Conservation (phyloP, 2,888 invertebrate species). For the Parnassius smintheus region DNA sequence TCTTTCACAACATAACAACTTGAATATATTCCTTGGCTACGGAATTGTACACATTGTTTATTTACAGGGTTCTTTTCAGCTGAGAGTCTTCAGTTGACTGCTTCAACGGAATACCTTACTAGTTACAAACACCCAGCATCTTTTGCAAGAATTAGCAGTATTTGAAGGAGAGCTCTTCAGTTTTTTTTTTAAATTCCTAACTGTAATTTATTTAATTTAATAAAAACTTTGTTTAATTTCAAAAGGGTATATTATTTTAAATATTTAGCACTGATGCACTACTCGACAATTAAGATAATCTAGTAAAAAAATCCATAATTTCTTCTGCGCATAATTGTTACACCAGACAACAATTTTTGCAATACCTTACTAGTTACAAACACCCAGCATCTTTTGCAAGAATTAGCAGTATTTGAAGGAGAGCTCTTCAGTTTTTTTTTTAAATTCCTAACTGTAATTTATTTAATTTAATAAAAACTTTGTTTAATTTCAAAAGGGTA, state of each 20-base stretch:
- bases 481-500: too few species aligned
- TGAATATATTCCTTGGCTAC: constrained; percentile 20
- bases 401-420: constrained; percentile 19
- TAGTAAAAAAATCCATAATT: too few species aligned
- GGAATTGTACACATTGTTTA: constrained; percentile 26
- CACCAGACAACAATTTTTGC: too few species aligned
- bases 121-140: constrained; percentile 22
- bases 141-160: constrained; percentile 21
- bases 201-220: too few species aligned
- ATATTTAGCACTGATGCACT: too few species aligned
- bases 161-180: constrained; percentile 7
- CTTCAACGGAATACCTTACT: constrained; percentile 24
- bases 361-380: constrained; percentile 25
- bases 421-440: not conserved
- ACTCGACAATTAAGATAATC: too few species aligned
- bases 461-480: too few species aligned
- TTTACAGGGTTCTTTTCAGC: constrained; percentile 26
- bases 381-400: constrained; percentile 19
- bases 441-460: not conserved
- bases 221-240: too few species aligned
- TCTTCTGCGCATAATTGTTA: too few species aligned
- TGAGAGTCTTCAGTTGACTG: constrained; percentile 22
- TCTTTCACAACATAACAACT: constrained; percentile 22
- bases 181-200: not conserved
- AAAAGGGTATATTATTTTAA: too few species aligned